Base-by-base conservation (phyloP, 2,888 invertebrate species). In the Drosophila ezoana region DNA sequence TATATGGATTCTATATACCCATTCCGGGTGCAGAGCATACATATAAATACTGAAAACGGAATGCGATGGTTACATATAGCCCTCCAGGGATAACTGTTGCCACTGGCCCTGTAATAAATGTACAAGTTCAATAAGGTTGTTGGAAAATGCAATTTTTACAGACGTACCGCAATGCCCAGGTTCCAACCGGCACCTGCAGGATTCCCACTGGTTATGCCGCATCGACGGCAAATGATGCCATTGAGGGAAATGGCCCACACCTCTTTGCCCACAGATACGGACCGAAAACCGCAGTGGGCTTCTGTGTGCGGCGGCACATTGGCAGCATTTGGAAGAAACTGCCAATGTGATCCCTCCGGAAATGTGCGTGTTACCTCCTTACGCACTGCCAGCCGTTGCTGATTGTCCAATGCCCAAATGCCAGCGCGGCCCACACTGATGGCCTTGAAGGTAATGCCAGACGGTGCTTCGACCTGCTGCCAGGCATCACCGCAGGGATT, bases 311-410 rank as follows among this genome's bases (percentile, higher is more conserved):
- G 94, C 33, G 94, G 93, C 86, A 95, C 93, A 77, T 94, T 93
- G 44, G 94, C 93, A 91, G 94, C 93, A 58, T 94, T 93, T 4
- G 93, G 93, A 56, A 95, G 91, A 90, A 94, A 94, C 92, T 96
- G 96, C 98, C 98, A 98, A 87, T 96, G 95, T 23, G 96, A 96
- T 32, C 98, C 98, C 90, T 96, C 96, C 0, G 96, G 97, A 81
- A 95, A 96, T 35, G 95, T 94, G 35, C 93, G 92, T 3, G 95
- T 95, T 52, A 98, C 94, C 89, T 96, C 96, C 64, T 95, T 95
- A 58, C 98, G 94, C 9, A 97, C 95, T 80, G 95, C 96, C 59
- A 98, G 91, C 61, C 94, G 93, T 33, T 96, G 96, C 73, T 94
- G 94, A 20, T 94, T 94, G 79, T 97, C 96, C 32, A 98, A 91